phyloP scores from a whole-genome alignment of 2,797 vertebrate species.

The Halcyon badia region DNA sequence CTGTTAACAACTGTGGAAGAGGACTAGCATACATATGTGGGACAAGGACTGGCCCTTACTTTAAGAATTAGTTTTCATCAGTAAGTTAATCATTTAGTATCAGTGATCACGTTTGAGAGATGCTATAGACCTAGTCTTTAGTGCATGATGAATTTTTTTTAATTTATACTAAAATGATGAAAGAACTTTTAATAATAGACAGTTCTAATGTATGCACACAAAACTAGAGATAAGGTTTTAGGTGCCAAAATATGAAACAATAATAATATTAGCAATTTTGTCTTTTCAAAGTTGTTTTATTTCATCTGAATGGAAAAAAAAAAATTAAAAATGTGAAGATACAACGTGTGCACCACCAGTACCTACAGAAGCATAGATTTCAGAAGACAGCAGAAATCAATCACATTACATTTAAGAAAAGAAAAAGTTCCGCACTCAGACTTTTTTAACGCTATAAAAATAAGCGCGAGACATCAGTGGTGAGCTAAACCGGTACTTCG shows the following conservation, averaged over 20 bases:
- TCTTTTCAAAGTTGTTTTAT: neutral
- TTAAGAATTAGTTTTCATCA: neutral
- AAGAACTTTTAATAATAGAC: neutral
- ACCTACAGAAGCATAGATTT: neutral
- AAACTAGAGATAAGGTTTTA: neutral
- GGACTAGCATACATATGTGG: accelerated
- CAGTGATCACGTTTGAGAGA: neutral
- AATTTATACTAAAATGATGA: neutral
- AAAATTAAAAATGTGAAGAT: neutral
- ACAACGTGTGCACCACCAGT: neutral
- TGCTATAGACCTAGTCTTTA: neutral
- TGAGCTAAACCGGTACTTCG: neutral
- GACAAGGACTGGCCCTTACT: neutral
- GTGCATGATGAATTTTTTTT: neutral
- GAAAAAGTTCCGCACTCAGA: neutral
- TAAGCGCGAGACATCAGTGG: neutral
- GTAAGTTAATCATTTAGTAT: neutral
- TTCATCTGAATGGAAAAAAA: neutral
- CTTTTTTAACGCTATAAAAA: neutral
- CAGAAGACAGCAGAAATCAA: neutral
- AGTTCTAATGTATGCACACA: neutral
- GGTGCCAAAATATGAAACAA: neutral
- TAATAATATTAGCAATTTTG: neutral
- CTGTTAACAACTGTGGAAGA: neutral
- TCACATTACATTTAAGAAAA: neutral